phyloP scores from a whole-genome alignment of 1,140 invertebrate species.

The Arion vulgaris region DNA sequence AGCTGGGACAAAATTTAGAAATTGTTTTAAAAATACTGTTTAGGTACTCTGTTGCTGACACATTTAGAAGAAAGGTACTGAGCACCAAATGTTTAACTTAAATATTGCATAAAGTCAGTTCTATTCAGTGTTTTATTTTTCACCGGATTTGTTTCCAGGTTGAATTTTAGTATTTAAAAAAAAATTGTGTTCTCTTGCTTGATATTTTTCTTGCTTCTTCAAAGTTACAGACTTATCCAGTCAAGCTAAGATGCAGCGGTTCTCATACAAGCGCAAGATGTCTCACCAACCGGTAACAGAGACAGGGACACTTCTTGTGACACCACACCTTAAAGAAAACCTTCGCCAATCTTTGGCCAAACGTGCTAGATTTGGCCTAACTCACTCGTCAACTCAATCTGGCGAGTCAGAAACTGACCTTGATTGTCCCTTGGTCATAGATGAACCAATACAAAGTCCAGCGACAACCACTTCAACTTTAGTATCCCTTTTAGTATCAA shows the following conservation, averaged over 20 bases:
- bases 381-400: conserved; percentile 11
- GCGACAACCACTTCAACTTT: background rate
- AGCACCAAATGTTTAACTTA: no score
- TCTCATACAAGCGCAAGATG: background rate
- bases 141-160: background rate
- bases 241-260: background rate
- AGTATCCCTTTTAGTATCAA: background rate
- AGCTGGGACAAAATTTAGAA: no score
- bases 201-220: background rate
- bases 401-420: conserved; percentile 38
- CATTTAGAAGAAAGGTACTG: no score
- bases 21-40: no score
- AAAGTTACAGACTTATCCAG: background rate
- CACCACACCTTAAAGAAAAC: conserved; percentile 26
- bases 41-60: no score
- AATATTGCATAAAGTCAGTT: no score
- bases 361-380: conserved; percentile 18
- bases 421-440: conserved; percentile 42
- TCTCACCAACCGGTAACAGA: conserved; percentile 21
- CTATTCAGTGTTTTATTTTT: background rate
- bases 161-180: no score
- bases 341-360: conserved; percentile 34
- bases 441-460: conserved; percentile 25
- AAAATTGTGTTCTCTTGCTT: no score
- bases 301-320: conserved; percentile 5